phyloP scores from a whole-genome alignment of 2,113 vertebrate species.

The Murina feae region DNA sequence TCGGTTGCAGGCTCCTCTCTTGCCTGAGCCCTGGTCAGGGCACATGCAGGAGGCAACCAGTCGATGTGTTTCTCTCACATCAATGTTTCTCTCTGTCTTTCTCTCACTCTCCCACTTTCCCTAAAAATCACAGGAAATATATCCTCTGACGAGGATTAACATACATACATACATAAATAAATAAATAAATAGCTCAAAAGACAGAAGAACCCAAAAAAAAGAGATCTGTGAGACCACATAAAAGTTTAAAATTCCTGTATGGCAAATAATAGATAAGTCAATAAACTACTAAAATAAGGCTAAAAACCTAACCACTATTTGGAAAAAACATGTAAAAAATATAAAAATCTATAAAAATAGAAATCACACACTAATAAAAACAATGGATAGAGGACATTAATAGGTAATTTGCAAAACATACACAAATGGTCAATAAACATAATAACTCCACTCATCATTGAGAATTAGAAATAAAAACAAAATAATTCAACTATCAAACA shows the following conservation, averaged over 20 bases:
- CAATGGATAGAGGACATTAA: background rate
- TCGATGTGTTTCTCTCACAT: too few species aligned
- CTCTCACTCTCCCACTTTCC: too few species aligned
- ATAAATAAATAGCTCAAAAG: background rate
- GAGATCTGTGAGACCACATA: background rate
- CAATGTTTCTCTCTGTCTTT: too few species aligned
- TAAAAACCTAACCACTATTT: background rate
- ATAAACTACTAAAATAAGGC: background rate
- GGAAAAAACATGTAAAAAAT: background rate
- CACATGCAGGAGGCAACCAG: too few species aligned
- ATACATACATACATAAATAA: too few species aligned
- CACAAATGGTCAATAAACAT: background rate
- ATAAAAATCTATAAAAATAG: background rate
- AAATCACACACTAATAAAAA: constrained; percentile 8
- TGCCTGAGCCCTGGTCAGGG: too few species aligned
- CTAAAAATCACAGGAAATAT: too few species aligned
- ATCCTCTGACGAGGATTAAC: too few species aligned
- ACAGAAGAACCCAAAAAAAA: background rate
- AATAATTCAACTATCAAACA: background rate
- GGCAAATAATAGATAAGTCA: background rate
- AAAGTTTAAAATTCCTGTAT: background rate
- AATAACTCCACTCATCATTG: background rate
- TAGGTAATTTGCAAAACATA: background rate
- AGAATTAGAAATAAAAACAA: background rate
- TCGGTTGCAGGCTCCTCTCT: too few species aligned